These are phyloP conservation scores for Ips nitidus DNA, from an alignment of 1,140 invertebrate genomes.

Conservation along the genomic window DNA sequence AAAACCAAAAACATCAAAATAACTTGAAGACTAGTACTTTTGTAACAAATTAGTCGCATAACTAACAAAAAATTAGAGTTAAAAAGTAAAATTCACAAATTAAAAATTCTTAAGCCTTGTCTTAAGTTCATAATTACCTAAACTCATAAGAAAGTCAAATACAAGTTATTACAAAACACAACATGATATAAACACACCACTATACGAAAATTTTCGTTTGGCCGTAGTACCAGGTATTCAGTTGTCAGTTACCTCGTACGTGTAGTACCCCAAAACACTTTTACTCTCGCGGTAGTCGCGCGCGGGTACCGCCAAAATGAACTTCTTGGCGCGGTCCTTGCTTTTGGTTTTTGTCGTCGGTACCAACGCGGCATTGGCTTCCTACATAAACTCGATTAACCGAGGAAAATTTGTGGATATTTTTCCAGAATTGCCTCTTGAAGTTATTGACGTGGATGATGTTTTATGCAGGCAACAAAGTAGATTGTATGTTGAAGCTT, in stretches of 20 bases:
- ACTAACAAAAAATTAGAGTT: too few species aligned
- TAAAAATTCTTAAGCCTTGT: too few species aligned
- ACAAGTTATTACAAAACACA: too few species aligned
- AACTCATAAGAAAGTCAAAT: too few species aligned
- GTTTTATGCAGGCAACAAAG: slow-evolving; percentile 40
- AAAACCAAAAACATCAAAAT: too few species aligned
- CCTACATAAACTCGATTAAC: neutral
- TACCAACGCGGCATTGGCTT: neutral
- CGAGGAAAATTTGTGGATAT: slow-evolving; percentile 28
- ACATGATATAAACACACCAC: neutral
- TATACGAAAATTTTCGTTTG: neutral
- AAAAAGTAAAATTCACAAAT: too few species aligned
- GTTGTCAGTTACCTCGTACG: neutral
- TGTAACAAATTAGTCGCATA: too few species aligned
- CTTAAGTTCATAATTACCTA: too few species aligned
- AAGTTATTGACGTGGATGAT: slow-evolving; percentile 34
- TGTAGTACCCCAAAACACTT: slow-evolving; percentile 23
- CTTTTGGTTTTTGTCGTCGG: neutral
- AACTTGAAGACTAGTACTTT: too few species aligned
- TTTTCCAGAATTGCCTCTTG: slow-evolving; percentile 38
- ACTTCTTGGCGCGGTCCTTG: slow-evolving; percentile 10
- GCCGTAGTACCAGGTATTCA: neutral
- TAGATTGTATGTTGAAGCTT: slow-evolving; percentile 37
- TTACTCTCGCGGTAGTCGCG: slow-evolving; percentile 25
- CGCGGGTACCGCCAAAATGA: slow-evolving; percentile 24